A percentile compares a stretch with the other conserved stretches of the same genome.
Evolutionary conservation across 2,888 invertebrate species (phyloP).

Genomic region (Deilephila porcellus): DNA sequence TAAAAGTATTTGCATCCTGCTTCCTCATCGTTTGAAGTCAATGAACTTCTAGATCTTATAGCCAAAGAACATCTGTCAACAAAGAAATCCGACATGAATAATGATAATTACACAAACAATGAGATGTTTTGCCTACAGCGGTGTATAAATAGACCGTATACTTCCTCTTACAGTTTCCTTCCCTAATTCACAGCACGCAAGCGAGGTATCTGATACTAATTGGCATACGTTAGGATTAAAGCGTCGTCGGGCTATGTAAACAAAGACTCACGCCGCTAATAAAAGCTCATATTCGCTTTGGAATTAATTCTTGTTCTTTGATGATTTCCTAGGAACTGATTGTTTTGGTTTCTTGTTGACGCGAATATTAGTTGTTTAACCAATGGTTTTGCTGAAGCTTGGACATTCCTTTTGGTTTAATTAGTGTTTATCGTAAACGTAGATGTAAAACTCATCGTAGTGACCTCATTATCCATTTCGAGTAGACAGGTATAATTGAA

Average conservation of each 20-base stretch:
- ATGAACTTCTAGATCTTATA: neutral
- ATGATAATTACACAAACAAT: slow-evolving; percentile 4
- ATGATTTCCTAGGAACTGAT: neutral
- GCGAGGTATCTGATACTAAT: slow-evolving; percentile 6
- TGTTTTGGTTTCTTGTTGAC: neutral
- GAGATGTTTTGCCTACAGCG: neutral
- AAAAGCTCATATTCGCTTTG: too few relatives aligned
- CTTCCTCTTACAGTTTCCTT: slow-evolving; percentile 1
- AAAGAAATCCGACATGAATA: neutral
- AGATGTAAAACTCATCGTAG: too few relatives aligned
- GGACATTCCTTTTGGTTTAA: too few relatives aligned
- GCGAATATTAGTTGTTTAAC: too few relatives aligned
- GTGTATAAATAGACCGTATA: neutral
- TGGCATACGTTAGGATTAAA: neutral
- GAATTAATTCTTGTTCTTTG: neutral
- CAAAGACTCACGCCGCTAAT: too few relatives aligned
- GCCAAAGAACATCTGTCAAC: too few relatives aligned
- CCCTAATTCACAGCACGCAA: slow-evolving; percentile 5
- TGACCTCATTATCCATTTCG: too few relatives aligned
- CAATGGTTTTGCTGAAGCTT: too few relatives aligned
- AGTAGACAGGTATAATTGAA: too few relatives aligned
- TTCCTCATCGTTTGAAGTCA: neutral
- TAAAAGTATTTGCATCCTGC: too few relatives aligned
- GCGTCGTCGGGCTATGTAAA: too few relatives aligned
- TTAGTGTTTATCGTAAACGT: too few relatives aligned